A percentile compares a stretch with the other conserved stretches of the same genome.
phyloP scores from a whole-genome alignment of 2,113 vertebrate species.

The Eleginops maclovinus region DNA sequence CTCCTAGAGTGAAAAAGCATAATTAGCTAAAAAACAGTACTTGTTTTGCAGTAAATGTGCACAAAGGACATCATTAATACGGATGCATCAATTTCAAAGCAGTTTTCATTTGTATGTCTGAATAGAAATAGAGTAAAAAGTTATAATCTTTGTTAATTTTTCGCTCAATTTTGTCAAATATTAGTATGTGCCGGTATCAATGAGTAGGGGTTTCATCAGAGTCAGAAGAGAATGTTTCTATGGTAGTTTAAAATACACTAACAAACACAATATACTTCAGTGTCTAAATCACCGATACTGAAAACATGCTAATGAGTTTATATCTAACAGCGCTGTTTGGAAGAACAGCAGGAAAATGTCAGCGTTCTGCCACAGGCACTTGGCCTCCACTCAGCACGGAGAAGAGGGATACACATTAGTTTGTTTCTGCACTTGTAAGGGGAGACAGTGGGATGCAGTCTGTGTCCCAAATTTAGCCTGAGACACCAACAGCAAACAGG shows the following conservation, averaged over 20 bases:
- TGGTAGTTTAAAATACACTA: background rate
- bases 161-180: background rate
- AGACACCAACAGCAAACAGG: conserved; percentile 26
- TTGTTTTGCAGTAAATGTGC: no score
- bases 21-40: no score
- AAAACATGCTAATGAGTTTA: conserved; percentile 26
- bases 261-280: background rate
- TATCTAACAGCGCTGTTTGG: conserved; percentile 8
- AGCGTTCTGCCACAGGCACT: conserved; percentile 50
- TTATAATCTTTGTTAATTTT: no score
- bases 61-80: no score
- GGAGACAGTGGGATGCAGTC: conserved; percentile 49
- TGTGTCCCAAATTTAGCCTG: conserved; percentile 53
- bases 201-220: background rate
- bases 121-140: no score
- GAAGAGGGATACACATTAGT: conserved; percentile 58
- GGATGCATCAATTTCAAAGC: background rate
- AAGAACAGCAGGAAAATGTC: conserved; percentile 40
- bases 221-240: background rate
- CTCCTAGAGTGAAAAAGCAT: no score
- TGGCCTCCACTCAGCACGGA: conserved; percentile 53
- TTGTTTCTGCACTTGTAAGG: conserved; percentile 72
- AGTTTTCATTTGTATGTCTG: no score
- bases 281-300: conserved; percentile 36
- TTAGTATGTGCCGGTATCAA: background rate